Evolutionary conservation across 2,888 invertebrate genomes (phyloP), one percentile per base, ranked within the genome.

Genomic region (Portevinia maculata): DNA sequence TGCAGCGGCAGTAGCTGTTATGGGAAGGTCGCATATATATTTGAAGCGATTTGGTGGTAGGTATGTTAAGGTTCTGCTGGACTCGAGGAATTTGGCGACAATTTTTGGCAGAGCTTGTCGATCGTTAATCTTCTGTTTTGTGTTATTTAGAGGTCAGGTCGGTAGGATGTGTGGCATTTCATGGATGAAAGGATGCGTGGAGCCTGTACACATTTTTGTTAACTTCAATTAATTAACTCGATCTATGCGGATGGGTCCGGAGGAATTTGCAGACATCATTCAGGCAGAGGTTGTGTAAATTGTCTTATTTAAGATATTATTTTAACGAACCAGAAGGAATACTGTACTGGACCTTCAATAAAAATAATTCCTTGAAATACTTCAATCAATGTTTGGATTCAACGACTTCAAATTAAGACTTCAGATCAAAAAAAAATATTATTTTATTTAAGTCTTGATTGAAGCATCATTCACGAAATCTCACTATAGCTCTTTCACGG

Each of bases 81-180:
- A 17, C 65, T 37, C 21, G 8, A 65, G 78, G 83, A 83, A 83
- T 83, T 78, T 50, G 57, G 62, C 30, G 83, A 83, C 83, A 78
- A 83, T 76, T 83, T 64, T 64, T 19, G 65, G 73, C 44, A 57
- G 62, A 55, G 44, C 50, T 60, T 39, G 41, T 21, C 30, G 60
- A 78, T 78, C 76, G 83, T 78, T 78, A 83, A 83, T 83, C 83
- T 83, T 73, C 19, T 46, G 60, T 60, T 78, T 70, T 32, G 48
- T 74, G 59, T 65, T 28, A 30, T 52, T 41, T 65, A 55, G 52
- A 70, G 79, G 75, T 70, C 76, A 70, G 41, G 75, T 69, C 62
- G 74, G 34, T 24, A 28, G 37, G 74, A 74, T 74, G 74, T 74
- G 67, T 62, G 55, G 74, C 57, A 60, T 73, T 60, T n/a, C 3